phyloP scores from a whole-genome alignment of 2,888 invertebrate genomes.

The Luffia ferchaultella region DNA sequence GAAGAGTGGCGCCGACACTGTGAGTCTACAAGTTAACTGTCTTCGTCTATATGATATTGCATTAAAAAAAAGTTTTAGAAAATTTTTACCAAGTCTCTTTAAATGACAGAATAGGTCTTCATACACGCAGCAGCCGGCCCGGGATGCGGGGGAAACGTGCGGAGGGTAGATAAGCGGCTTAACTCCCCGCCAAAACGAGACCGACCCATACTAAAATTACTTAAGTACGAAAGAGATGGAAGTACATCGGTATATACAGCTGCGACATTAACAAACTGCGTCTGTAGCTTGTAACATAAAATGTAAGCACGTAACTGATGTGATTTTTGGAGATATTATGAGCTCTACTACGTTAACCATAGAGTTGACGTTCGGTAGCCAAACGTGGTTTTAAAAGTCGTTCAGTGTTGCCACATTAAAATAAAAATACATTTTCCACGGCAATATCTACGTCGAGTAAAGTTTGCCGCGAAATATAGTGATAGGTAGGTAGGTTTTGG shows the following conservation, averaged over 20 bases:
- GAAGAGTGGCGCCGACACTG: too few relatives aligned
- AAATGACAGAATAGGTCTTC: slow-evolving; percentile 44
- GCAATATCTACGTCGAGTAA: slow-evolving; percentile 60
- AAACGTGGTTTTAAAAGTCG: background rate
- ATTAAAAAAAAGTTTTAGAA: too few relatives aligned
- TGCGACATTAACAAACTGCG: slow-evolving; percentile 42
- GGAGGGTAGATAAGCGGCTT: slow-evolving; percentile 64
- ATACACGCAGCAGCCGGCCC: slow-evolving; percentile 50
- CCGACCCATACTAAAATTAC: slow-evolving; percentile 18
- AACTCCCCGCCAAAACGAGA: slow-evolving; percentile 48
- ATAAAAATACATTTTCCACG: slow-evolving; percentile 63
- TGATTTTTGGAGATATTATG: background rate
- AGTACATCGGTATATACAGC: slow-evolving; percentile 49
- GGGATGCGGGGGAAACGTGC: slow-evolving; percentile 42
- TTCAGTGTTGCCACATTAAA: slow-evolving; percentile 32
- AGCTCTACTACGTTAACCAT: background rate
- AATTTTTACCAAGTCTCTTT: too few relatives aligned
- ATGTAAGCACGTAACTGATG: slow-evolving; percentile 22
- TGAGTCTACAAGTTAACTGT: too few relatives aligned
- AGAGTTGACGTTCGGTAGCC: background rate
- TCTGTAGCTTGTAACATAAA: slow-evolving; percentile 34
- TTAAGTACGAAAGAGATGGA: slow-evolving; percentile 26
- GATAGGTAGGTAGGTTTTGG: slow-evolving; percentile 37
- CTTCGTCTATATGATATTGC: too few relatives aligned
- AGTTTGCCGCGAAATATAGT: slow-evolving; percentile 43